Evolutionary conservation across 30 jellyfish, hydroid and myxozoan genomes (phyloP), one percentile per base, ranked within the genome.

Genomic region (Rhopilema esculentum): DNA sequence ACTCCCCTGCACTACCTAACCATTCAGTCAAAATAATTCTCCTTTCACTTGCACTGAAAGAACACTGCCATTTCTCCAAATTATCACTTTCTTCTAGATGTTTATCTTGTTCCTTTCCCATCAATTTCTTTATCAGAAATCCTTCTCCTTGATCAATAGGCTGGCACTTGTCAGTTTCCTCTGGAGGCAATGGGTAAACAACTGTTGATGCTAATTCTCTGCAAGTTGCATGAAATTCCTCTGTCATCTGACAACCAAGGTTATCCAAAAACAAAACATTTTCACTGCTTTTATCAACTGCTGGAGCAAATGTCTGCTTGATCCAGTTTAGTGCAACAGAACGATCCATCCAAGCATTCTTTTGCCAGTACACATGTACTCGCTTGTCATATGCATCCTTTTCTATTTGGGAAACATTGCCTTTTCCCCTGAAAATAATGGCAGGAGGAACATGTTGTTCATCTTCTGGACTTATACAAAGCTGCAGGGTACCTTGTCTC

Each of bases 291-390:
- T 70, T 70, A 21, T 70, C 82, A 70, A 70, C 82, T 6, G 12
- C 19, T 9, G 68, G 82, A 16, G 82, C 82, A 70, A 70, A 70
- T 26, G 82, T 9, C 25, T 70, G 12, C 82, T 32, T 26, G 21
- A 70, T 9, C 82, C 82, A 70, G 19, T 7, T 8, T 16, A 70
- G 6, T 17, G 68, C 82, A 27, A 27, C 82, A 8, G 68, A 8
- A 32, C 82, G 23, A 70, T 70, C 64, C 82, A 70, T 70, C 82
- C 82, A 70, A 6, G 82, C 82, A 70, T 70, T 70, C 28, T 28
- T 32, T 26, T 70, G 82, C 15, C 12, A 70, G 26, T 9, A 70
- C 20, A 70, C 82, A 26, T 27, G 82, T 15, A 70, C 82, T 70
- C 82, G 69, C 26, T 32, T 17, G 82, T 70, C 82, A 70, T 70